Conservation (phyloP, 1,140 invertebrate genomes). For the Drosophila lini region DNA sequence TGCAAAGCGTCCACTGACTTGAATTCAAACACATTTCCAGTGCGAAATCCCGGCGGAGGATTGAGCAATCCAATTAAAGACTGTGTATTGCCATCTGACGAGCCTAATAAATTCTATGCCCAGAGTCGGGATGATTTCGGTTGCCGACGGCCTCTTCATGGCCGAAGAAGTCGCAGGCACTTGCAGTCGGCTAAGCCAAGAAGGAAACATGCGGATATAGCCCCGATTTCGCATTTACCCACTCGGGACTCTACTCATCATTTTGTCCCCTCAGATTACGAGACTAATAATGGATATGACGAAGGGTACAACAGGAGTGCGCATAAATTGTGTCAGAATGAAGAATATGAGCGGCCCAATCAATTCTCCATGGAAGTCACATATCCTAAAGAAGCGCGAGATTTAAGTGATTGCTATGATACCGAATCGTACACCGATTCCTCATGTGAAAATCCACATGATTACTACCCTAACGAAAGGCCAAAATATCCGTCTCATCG, state of each 20-base stretch:
- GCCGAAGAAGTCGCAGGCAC: background rate
- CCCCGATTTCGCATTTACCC: background rate
- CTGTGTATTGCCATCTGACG: constrained; percentile 15
- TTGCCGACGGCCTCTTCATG: no score
- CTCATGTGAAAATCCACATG: background rate
- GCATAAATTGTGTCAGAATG: background rate
- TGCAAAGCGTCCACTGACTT: background rate
- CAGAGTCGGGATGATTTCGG: constrained; percentile 2
- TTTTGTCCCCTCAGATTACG: background rate
- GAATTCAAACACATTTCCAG: constrained; percentile 13
- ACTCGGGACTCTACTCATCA: background rate
- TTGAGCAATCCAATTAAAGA: constrained; percentile 1
- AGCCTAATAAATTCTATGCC: constrained; percentile 51
- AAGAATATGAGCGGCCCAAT: background rate
- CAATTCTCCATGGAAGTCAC: background rate
- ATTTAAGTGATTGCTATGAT: background rate
- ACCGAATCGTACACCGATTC: background rate
- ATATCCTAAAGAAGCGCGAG: background rate
- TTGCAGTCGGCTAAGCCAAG: background rate
- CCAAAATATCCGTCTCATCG: no score
- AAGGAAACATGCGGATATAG: background rate
- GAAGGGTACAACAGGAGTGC: background rate
- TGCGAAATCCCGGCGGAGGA: constrained; percentile 52
- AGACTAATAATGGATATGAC: background rate
- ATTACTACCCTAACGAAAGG: background rate